Conservation (phyloP, 1,140 invertebrate species). For the Samia ricini region DNA sequence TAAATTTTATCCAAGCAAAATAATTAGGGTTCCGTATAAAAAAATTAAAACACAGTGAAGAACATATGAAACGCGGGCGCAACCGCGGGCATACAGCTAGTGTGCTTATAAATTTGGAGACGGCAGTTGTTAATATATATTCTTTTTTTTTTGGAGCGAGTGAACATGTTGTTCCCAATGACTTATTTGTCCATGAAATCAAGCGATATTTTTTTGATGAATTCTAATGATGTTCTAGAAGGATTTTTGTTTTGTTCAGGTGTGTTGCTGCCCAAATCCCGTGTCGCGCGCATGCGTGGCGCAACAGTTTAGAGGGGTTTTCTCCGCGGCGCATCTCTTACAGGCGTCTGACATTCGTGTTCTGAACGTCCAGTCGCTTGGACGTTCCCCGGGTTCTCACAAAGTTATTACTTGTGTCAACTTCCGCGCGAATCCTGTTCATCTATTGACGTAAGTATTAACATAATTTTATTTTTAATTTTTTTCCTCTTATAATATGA, state of each 20-base stretch:
- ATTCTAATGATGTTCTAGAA: no score
- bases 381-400: slow-evolving; percentile 23
- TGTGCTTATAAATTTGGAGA: no score
- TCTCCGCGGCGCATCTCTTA: background rate
- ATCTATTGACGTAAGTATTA: slow-evolving; percentile 7
- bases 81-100: no score
- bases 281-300: slow-evolving; percentile 38
- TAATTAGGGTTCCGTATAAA: no score
- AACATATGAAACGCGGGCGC: no score
- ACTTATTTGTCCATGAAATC: no score
- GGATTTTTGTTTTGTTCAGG: background rate
- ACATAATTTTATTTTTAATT: slow-evolving; percentile 9
- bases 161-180: no score
- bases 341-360: slow-evolving; percentile 30
- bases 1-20: no score
- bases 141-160: no score
- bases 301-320: slow-evolving; percentile 50
- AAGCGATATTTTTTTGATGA: no score
- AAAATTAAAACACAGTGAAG: no score
- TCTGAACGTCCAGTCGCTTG: slow-evolving; percentile 24
- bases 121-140: no score
- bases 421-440: slow-evolving; percentile 11
- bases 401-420: background rate
- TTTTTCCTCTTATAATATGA: background rate
- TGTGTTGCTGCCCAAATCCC: background rate